Percentiles rank a stretch among this genome's conserved stretches.
Evolutionary conservation across 2,888 invertebrate genomes (phyloP).

Genomic region (Monochamus alternatus): DNA sequence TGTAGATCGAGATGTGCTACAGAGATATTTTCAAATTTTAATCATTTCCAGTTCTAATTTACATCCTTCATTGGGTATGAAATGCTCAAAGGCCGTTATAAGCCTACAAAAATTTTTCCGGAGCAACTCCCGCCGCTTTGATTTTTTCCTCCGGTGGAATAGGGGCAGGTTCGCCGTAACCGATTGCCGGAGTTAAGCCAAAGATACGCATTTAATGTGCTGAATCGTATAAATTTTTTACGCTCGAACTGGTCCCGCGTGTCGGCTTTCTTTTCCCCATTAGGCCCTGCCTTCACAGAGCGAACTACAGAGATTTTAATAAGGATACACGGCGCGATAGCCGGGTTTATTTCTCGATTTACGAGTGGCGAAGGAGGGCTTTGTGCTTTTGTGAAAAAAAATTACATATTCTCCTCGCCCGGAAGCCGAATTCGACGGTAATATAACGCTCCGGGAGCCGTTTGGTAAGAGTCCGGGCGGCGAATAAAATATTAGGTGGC

Average conservation of each 20-base stretch:
- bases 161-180: too few relatives aligned
- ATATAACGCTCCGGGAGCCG: constrained; percentile 20
- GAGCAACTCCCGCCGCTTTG: too few relatives aligned
- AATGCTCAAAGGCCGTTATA: background rate
- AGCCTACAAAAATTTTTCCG: background rate
- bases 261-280: constrained; percentile 13
- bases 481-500: constrained; percentile 25
- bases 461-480: constrained; percentile 18
- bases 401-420: constrained; percentile 21
- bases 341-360: constrained; percentile 31
- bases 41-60: background rate
- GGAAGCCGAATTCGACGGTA: constrained; percentile 25
- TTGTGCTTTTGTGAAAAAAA: constrained; percentile 31
- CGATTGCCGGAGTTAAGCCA: too few relatives aligned
- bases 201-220: constrained; percentile 20
- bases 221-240: constrained; percentile 19
- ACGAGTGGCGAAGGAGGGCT: constrained; percentile 29
- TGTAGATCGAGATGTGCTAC: too few relatives aligned
- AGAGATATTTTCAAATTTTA: too few relatives aligned
- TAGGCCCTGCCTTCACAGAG: constrained; percentile 14
- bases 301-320: constrained; percentile 31
- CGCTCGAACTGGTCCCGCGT: constrained; percentile 5
- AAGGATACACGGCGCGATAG: constrained; percentile 25
- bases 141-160: too few relatives aligned
- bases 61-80: too few relatives aligned